phyloP scores from a whole-genome alignment of 2,113 vertebrate genomes.

The Ciconia stormi region DNA sequence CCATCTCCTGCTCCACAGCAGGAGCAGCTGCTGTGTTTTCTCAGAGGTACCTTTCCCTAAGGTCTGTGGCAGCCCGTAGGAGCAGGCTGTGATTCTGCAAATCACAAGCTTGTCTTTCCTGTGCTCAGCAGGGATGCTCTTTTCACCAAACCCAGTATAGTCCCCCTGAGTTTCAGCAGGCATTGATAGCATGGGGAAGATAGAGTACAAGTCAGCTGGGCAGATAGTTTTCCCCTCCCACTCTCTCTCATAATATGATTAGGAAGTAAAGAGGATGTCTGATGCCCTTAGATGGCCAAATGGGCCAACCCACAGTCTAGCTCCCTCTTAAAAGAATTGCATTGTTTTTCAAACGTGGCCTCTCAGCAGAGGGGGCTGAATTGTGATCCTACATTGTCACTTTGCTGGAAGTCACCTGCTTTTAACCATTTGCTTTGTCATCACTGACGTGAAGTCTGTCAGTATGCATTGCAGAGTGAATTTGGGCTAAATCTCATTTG shows the following conservation, averaged over 20 bases:
- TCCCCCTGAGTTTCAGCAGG: not conserved
- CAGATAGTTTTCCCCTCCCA: not conserved
- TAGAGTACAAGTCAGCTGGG: not conserved
- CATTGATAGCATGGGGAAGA: not conserved
- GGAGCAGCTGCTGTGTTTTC: not conserved
- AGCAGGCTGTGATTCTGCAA: not conserved
- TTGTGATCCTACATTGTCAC: rapidly evolving
- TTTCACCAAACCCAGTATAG: not conserved
- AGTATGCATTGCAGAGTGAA: not conserved
- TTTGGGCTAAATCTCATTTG: not conserved
- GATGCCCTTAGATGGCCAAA: not conserved
- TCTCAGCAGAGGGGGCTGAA: not conserved
- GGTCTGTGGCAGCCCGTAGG: not conserved
- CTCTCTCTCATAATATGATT: not conserved
- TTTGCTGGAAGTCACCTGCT: not conserved
- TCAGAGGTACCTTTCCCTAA: not conserved
- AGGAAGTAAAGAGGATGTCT: not conserved
- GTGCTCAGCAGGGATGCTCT: constrained; percentile 25
- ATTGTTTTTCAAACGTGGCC: not conserved
- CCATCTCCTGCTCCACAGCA: not conserved
- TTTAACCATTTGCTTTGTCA: not conserved
- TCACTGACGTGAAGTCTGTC: not conserved
- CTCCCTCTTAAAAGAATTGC: not conserved
- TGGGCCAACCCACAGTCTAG: not conserved
- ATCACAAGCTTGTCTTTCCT: not conserved